Evolutionary conservation across 2,888 invertebrate species (phyloP), one percentile per base, ranked within the genome.

Genomic region (Lithophane leautieri): DNA sequence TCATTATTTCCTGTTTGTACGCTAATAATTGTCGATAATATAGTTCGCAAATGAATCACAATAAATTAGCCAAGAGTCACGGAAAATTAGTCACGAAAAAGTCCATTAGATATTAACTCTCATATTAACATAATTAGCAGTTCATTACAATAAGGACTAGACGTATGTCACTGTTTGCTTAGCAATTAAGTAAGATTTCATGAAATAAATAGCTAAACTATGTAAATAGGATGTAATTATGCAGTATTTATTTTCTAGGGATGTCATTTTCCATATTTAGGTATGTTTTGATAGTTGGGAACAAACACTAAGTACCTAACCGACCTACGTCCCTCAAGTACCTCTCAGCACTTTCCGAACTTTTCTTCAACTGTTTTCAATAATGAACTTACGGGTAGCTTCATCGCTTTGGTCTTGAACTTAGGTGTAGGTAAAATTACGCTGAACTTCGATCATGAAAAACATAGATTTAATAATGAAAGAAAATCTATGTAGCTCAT

Each of bases 81-180:
- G 90, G 85, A 84, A 77, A 76, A 89, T 89, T 83, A 87, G 91
- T 91, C 90, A 89, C 91, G 92, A 90, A 91, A 91, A 88, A 81
- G 76, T 81, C 86, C 84, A 89, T 89, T 89, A 87, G 44, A 75
- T 84, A 86, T 88, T 83, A 85, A 83, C 83, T 84, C 77, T 52
- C 66, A 22, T 81, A 89, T 89, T 88, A 89, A 85, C 86, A 79
- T 84, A 88, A 89, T 90, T 91, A 90, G 83, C 86, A 78, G 79
- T 70, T 84, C 80, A 83, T 88, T 81, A 81, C 44, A 54, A 61
- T 60, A 70, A 34, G 44, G 25, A 68, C 50, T 76, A 77, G 67
- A 81, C 78, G 78, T 42, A 76, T 70, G 50, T 71, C 50, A n/a
- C 67, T 42, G 65, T 70, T 71, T 73, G 28, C 67, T 73, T 54